These are phyloP conservation scores for Zoroaster sp. DNA, from an alignment of 53 echinoderm and acorn worm species.

Conservation along the genomic window DNA sequence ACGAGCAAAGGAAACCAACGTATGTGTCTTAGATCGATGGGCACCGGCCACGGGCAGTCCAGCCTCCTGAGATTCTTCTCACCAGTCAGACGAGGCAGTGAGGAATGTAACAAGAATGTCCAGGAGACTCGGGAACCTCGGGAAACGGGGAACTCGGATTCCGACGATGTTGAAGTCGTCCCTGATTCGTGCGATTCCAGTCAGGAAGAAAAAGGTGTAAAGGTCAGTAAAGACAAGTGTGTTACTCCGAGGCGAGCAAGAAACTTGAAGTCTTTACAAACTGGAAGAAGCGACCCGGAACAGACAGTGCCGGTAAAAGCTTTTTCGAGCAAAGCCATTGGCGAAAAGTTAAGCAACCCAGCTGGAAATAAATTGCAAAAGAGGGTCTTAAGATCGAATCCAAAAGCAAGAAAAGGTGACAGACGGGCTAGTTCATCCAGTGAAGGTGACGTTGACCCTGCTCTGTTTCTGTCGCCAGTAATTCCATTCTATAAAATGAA, in stretches of 20 bases:
- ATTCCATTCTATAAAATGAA: not conserved
- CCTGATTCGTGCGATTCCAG: constrained; percentile 24
- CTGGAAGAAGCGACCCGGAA: not conserved
- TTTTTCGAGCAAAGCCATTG: not conserved
- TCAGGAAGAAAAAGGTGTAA: not conserved
- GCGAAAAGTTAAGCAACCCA: not conserved
- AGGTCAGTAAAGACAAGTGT: not conserved
- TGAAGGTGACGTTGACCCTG: constrained; percentile 1
- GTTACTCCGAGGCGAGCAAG: not conserved
- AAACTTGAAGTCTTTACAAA: not conserved
- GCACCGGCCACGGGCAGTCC: constrained; percentile 1
- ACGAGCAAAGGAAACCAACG: not conserved
- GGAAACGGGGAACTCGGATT: not conserved
- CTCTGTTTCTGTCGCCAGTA: not conserved
- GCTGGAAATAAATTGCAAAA: not conserved
- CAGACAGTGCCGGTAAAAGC: not conserved
- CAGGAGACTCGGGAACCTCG: not conserved
- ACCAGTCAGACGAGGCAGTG: not conserved
- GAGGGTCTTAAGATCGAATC: not conserved
- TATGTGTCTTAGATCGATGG: not conserved
- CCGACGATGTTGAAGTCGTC: constrained; percentile 4
- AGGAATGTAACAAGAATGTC: not conserved
- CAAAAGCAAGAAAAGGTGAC: not conserved
- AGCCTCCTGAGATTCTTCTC: constrained; percentile 43
- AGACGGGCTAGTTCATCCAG: not conserved